Base-by-base conservation (phyloP, 2,797 vertebrate species). In the Hozukius guyotensis region DNA sequence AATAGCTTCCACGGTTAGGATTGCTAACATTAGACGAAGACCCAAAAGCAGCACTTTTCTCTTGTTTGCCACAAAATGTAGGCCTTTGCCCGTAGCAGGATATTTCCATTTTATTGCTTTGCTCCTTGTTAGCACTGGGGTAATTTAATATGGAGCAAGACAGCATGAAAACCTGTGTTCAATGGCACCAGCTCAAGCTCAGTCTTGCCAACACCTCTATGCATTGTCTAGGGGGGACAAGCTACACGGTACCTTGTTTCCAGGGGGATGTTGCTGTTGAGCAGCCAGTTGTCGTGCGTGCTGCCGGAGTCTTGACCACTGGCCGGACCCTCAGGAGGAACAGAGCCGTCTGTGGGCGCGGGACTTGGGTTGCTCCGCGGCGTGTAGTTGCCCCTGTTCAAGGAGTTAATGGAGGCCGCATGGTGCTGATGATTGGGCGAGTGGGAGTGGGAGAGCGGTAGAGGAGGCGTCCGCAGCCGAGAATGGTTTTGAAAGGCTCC, bases 191-290 rank as follows among this genome's bases (percentile, higher is more conserved):
- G 75, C 67, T 82, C 77, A 83, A 66, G 62, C 71, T 75, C 71
- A 62, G 64, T 36, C 77, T 72, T 56, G 85, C 57, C 72, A 72
- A 60, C 76, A 66, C 53, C 63, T 82, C 61, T 32, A 13, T 12
- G 63, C 32, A 60, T 7, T 16, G 61, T 61, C 65, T 42, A 3
- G n/a, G 38, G 25, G 59, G 53, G 81, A 62, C n/a, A 7, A 64
- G 63, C 61, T 20, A 11, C n/a, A 55, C 27, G 8, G 61, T 97
- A 99, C 98, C 98, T 99, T 67, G 98, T 99, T 96, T 99, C 98
- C 94, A 99, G 95, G 0, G 98, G 98, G 88, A 99, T 99, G 97
- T 99, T 99, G 92, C 98, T 99, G 96, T 99, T 99, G 89, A 99
- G 97, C 9, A 99, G 96, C 98, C 98, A 99, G 96, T 98, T 99